phyloP scores from a whole-genome alignment of 2,888 invertebrate species.

The Biston stratarius region DNA sequence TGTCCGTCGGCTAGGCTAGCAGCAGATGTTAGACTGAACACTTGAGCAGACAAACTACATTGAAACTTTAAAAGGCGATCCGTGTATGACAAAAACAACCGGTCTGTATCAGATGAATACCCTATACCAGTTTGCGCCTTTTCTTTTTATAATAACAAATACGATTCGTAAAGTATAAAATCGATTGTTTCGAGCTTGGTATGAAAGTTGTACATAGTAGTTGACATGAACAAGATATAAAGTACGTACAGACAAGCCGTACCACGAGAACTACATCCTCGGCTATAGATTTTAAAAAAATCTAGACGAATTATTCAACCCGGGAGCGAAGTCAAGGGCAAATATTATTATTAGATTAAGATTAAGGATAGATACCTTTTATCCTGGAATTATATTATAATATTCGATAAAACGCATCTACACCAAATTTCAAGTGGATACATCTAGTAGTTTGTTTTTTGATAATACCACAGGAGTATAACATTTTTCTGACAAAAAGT shows the following conservation, averaged over 20 bases:
- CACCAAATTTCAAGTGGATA: too few species aligned
- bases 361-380: too few species aligned
- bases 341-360: too few species aligned
- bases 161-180: background rate
- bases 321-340: too few species aligned
- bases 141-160: background rate
- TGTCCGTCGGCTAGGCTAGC: background rate
- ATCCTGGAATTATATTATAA: too few species aligned
- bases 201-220: background rate
- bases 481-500: too few species aligned
- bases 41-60: conserved; percentile 9
- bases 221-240: background rate
- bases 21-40: background rate
- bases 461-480: too few species aligned
- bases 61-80: conserved; percentile 38
- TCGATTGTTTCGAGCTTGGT: background rate
- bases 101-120: conserved; percentile 3
- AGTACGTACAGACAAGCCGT: background rate
- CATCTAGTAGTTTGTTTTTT: too few species aligned
- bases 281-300: background rate
- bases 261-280: background rate
- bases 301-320: background rate
- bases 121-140: background rate
- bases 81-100: conserved; percentile 21
- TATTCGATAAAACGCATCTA: too few species aligned